Conservation (phyloP, 35 echinoderm and acorn worm genomes). For the Acanthaster planci region DNA sequence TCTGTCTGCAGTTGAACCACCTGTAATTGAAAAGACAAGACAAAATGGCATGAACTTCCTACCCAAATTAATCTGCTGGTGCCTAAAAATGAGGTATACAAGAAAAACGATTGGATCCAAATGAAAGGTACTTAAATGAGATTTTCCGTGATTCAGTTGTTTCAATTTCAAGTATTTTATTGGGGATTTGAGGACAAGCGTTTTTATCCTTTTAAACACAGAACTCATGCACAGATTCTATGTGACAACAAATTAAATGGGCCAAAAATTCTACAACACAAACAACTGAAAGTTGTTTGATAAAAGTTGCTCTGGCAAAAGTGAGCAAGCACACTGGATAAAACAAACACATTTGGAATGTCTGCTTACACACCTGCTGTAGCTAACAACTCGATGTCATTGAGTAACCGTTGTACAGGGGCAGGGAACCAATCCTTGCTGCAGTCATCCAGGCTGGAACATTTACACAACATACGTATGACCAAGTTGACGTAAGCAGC, state of each 20-base stretch:
- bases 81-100: no score
- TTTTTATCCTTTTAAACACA: no score
- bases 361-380: conserved; percentile 48
- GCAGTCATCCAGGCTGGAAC: conserved; percentile 55
- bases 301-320: neutral
- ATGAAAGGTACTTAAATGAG: no score
- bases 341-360: neutral
- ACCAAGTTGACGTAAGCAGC: conserved; percentile 70
- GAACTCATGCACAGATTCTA: no score
- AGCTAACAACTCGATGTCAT: conserved; percentile 73
- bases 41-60: neutral
- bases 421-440: conserved; percentile 61
- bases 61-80: no score
- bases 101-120: no score
- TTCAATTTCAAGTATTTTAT: no score
- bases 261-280: no score
- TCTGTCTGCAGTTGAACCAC: conserved; percentile 35
- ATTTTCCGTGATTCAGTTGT: no score
- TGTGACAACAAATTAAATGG: no score
- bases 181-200: no score
- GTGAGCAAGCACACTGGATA: neutral
- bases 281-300: neutral
- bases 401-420: conserved; percentile 67
- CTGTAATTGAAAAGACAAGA: conserved; percentile 37
- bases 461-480: conserved; percentile 75